Evolutionary conservation across 2,797 vertebrate species (phyloP).

Genomic region (Hippopotamyrus pictus): DNA sequence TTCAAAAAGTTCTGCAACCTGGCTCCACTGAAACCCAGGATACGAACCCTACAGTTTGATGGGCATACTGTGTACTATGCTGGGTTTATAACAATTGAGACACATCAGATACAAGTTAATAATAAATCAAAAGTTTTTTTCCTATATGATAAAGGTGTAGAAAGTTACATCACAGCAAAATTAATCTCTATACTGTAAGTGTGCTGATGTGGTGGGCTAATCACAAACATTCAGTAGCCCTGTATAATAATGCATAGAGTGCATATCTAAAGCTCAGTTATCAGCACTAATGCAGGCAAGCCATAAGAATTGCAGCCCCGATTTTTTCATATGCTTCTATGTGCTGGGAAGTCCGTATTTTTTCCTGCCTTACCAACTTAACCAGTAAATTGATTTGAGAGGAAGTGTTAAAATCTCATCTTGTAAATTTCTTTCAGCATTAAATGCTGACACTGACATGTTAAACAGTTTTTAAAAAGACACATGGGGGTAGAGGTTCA

Average conservation of each 20-base stretch:
- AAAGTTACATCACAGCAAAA: background rate
- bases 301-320: slow-evolving; percentile 1
- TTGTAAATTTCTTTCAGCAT: background rate
- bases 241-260: background rate
- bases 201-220: background rate
- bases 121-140: background rate
- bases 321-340: background rate
- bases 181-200: background rate
- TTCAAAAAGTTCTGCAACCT: background rate
- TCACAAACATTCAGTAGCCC: background rate
- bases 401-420: slow-evolving; percentile 6
- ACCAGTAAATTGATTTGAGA: background rate
- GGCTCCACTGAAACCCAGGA: background rate
- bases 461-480: background rate
- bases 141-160: background rate
- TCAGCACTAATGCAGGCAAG: background rate
- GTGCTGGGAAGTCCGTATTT: background rate
- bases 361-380: background rate
- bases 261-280: background rate
- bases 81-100: background rate
- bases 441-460: background rate
- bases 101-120: background rate
- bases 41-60: background rate
- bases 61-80: background rate
- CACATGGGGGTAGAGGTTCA: background rate